Conservation (phyloP, 2,888 invertebrate species). For the Drosophila multiciliata region DNA sequence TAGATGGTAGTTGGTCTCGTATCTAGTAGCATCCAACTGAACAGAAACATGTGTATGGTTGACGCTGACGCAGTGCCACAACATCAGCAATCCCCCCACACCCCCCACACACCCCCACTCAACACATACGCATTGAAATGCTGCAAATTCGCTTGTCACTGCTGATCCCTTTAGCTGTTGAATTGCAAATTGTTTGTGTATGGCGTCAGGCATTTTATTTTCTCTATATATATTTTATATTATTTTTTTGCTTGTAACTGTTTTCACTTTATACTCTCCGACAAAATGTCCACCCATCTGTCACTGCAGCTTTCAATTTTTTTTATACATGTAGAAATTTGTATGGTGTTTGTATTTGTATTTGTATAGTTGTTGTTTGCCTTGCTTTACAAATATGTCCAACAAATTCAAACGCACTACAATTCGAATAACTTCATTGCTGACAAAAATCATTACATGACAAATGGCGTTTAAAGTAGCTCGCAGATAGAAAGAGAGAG, state of each 20-base stretch:
- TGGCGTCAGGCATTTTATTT: slow-evolving; percentile 68
- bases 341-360: slow-evolving; percentile 50
- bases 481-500: neutral
- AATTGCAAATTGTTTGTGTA: slow-evolving; percentile 81
- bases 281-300: slow-evolving; percentile 80
- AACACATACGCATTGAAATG: slow-evolving; percentile 14
- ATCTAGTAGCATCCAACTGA: slow-evolving; percentile 11
- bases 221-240: slow-evolving; percentile 21
- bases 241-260: slow-evolving; percentile 15
- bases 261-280: slow-evolving; percentile 45
- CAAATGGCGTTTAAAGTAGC: neutral
- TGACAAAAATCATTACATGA: slow-evolving; percentile 53
- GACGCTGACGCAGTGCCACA: slow-evolving; percentile 25
- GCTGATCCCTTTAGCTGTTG: slow-evolving; percentile 79
- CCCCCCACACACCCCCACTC: neutral
- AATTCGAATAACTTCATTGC: slow-evolving; percentile 45
- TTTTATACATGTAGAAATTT: slow-evolving; percentile 52
- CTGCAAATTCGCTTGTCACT: slow-evolving; percentile 78
- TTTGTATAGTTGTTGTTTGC: slow-evolving; percentile 13
- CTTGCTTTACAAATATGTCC: slow-evolving; percentile 39
- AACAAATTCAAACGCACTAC: slow-evolving; percentile 29
- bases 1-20: slow-evolving; percentile 48
- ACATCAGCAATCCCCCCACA: neutral
- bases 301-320: slow-evolving; percentile 62
- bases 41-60: slow-evolving; percentile 52